Base-by-base conservation (phyloP, 2,113 vertebrate genomes). In the Corapipo altera region DNA sequence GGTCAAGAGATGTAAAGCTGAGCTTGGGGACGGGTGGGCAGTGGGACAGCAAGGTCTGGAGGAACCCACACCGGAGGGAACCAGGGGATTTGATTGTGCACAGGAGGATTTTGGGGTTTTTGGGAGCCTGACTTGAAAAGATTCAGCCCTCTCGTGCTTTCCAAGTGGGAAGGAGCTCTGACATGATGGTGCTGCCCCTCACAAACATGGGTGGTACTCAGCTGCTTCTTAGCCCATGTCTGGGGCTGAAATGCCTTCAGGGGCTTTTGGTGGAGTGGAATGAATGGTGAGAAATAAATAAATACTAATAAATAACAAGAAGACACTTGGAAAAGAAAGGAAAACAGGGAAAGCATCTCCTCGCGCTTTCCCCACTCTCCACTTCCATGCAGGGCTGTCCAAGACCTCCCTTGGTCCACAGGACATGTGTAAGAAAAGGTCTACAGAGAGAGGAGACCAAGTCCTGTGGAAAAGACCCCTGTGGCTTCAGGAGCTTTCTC, bases 231-330 rank as follows among this genome's bases (percentile, higher is more conserved):
- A 77, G 74, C 71, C 54, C 12, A 1, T 39, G 81, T 30, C 78
- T 83, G 55, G 2, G 57, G 85, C 52, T 84, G 65, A 28, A 5
- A 1, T 43, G 73, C 65, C 83, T 84, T 69, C 76, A 66, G 91
- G 61, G 61, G 44, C 9, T 81, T 92, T 92, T 92, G 88, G 73
- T 89, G 77, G 76, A 87, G 85, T 87, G 83, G 83, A 89, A 81
- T 43, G 66, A 57, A 39, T 7, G 43, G 19, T 92, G 35, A 94
- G 84, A 93, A 95, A 96, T 91, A 96, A 96, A 97, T 97, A 97
- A 97, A 97, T 97, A 96, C 74, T 89, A 96, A 97, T 97, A 97
- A 97, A 97, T 97, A 96, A 95, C 0, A 79, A 82, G 1, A 69
- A 91, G 62, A 82, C 85, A 69, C 59, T 54, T 35, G n/a, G 37